Evolutionary conservation across 2,888 invertebrate species (phyloP).

Genomic region (Alentia gelatinosa): DNA sequence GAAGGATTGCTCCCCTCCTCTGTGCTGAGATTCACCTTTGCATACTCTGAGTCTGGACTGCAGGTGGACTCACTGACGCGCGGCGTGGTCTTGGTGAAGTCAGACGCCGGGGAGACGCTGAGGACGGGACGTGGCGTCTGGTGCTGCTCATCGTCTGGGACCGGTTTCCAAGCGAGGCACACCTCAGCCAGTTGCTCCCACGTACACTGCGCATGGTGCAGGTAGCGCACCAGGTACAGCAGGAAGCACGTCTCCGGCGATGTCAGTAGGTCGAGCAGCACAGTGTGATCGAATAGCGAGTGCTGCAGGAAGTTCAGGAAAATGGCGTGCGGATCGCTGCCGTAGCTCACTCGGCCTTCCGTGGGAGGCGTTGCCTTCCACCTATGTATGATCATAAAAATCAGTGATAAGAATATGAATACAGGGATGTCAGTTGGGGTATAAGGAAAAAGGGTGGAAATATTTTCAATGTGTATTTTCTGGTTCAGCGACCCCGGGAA

Average conservation of each 20-base stretch:
- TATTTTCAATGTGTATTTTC: too few species aligned
- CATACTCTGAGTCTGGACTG: not conserved
- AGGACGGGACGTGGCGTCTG: not conserved
- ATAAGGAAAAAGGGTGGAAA: too few species aligned
- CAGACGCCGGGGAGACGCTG: not conserved
- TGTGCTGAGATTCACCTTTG: not conserved
- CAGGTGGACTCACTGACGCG: not conserved
- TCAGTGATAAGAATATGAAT: too few species aligned
- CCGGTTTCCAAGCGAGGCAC: constrained; percentile 24
- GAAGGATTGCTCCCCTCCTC: not conserved
- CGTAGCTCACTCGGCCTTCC: not conserved
- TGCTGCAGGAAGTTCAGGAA: constrained; percentile 58
- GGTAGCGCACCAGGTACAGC: constrained; percentile 68
- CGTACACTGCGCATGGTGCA: constrained; percentile 66
- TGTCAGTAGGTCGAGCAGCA: constrained; percentile 72
- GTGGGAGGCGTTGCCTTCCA: not conserved
- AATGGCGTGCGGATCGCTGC: constrained; percentile 41
- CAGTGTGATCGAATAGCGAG: constrained; percentile 67
- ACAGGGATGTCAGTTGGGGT: too few species aligned
- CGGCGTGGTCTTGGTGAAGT: not conserved
- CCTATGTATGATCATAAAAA: too few species aligned
- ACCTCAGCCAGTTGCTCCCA: constrained; percentile 63
- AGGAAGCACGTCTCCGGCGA: constrained; percentile 76
- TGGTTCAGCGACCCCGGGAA: too few species aligned
- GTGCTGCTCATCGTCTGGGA: not conserved